Percentiles rank a stretch among this genome's conserved stretches.
Conservation (phyloP, 2,888 invertebrate genomes). For the Metellina segmentata region DNA sequence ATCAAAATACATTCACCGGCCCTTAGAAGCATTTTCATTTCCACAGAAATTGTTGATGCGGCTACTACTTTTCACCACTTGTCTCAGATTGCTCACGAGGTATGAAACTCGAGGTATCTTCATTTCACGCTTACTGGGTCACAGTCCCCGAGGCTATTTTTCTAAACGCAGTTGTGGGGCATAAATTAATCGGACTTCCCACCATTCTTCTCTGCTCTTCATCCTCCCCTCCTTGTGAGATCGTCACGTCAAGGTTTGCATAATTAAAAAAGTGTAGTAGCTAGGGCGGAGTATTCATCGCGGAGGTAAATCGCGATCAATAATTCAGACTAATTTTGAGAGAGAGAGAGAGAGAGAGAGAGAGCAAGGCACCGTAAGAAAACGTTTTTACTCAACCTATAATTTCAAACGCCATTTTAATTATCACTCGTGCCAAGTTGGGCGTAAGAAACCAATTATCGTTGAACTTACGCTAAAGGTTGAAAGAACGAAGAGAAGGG, state of each 20-base stretch:
- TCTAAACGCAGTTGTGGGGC: neutral
- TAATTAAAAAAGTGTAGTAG: slow-evolving; percentile 51
- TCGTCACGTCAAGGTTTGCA: slow-evolving; percentile 3
- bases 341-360: neutral
- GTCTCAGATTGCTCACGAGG: neutral
- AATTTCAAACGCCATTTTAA: slow-evolving; percentile 50
- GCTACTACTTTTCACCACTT: neutral
- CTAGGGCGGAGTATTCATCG: slow-evolving; percentile 32
- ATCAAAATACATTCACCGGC: neutral
- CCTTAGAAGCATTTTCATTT: neutral
- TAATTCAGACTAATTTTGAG: slow-evolving; percentile 56
- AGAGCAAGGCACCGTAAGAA: neutral
- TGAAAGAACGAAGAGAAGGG: neutral
- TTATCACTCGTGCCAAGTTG: slow-evolving; percentile 32
- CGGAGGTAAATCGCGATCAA: slow-evolving; percentile 36
- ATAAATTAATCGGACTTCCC: slow-evolving; percentile 41
- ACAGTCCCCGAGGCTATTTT: neutral
- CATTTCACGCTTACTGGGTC: slow-evolving; percentile 25
- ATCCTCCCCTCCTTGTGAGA: too few species aligned
- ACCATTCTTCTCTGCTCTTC: slow-evolving; percentile 1
- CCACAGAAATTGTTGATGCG: neutral
- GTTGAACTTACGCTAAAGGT: neutral
- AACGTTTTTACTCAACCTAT: slow-evolving; percentile 31
- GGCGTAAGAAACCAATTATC: slow-evolving; percentile 45
- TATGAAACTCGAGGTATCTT: neutral